Base-by-base conservation (phyloP, 2,113 vertebrate genomes). In the Oryzias melastigma region DNA sequence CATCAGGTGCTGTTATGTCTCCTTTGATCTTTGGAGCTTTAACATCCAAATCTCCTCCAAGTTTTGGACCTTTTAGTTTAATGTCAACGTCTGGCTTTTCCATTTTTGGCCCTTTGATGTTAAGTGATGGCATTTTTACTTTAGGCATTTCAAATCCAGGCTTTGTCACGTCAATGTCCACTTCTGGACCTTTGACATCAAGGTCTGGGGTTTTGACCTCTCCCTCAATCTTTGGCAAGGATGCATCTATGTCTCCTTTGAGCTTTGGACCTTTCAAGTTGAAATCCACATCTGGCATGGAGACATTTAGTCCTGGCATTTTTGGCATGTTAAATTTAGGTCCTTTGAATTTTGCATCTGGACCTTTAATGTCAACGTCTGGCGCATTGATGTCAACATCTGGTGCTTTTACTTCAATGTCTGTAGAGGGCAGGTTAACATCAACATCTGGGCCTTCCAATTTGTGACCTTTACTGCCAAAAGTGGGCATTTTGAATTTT, bases 1-100 rank as follows among this genome's bases (percentile, higher is more conserved):
- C 1, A 42, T 49, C 1, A 0, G 73, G 61, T 15, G 17, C n/a
- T 56, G 69, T 53, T 1, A 80, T 46, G 3, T 71, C 62, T 10
- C 72, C 77, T 0, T 73, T 35, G 0, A 75, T 16, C 42, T 59
- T 79, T 57, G 71, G 64, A n/a, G 16, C 10, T 6, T 19, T 92
- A 5, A 52, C 72, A 22, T 94, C 91, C 0, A 94, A 69, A 63
- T 72, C 89, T 0, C 19, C 71, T 3, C 66, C 52, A 0, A 70
- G 0, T 14, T 89, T 91, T 1, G 90, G 89, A 0, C 78, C 75
- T 44, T 90, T 92, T 1, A 93, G 27, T 6, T 78, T 83, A 27
- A 27, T 27, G 25, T 95, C 91, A 0, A 91, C 63, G 49, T 71
- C 87, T 0, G 88, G 83, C 1, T 1, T 17, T 2, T 58, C 55